These are phyloP conservation scores for Sigmodon hispidus DNA, from an alignment of 2,113 vertebrate genomes.

Conservation along the genomic window DNA sequence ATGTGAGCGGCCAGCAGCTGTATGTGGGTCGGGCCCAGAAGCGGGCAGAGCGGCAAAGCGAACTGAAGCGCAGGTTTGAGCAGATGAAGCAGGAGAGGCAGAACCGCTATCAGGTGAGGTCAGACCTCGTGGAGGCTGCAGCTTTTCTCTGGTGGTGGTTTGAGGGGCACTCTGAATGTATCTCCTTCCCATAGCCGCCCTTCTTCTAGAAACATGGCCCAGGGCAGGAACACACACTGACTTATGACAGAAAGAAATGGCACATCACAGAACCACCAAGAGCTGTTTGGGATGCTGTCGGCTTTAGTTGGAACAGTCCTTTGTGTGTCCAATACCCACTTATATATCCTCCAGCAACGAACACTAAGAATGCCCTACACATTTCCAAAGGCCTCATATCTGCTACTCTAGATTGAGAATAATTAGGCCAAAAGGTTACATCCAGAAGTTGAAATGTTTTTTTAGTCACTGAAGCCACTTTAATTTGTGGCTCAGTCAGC, in stretches of 20 bases:
- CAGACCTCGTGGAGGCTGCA: background rate
- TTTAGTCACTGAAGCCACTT: background rate
- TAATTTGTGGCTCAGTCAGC: background rate
- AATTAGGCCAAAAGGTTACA: background rate
- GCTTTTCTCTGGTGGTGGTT: rapidly evolving
- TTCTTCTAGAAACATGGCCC: background rate
- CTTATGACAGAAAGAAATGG: background rate
- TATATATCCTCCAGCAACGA: background rate
- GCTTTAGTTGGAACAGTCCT: background rate
- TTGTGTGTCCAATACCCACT: background rate
- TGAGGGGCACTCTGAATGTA: background rate
- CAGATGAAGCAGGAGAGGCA: constrained; percentile 96
- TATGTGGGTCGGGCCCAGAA: constrained; percentile 97
- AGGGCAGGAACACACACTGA: background rate
- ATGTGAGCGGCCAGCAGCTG: constrained; percentile 90
- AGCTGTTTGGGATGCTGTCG: background rate
- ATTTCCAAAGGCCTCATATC: background rate
- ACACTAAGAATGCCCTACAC: background rate
- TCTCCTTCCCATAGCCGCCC: background rate
- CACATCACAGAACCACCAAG: background rate
- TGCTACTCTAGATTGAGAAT: background rate
- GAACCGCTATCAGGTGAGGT: constrained; percentile 93
- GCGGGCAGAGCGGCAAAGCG: constrained; percentile 93
- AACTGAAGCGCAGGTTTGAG: constrained; percentile 95
- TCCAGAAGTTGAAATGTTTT: background rate